A percentile compares a stretch with the other conserved stretches of the same genome.
Evolutionary conservation across 2,797 vertebrate species (phyloP).

Genomic region (Sciurus vulgaris): DNA sequence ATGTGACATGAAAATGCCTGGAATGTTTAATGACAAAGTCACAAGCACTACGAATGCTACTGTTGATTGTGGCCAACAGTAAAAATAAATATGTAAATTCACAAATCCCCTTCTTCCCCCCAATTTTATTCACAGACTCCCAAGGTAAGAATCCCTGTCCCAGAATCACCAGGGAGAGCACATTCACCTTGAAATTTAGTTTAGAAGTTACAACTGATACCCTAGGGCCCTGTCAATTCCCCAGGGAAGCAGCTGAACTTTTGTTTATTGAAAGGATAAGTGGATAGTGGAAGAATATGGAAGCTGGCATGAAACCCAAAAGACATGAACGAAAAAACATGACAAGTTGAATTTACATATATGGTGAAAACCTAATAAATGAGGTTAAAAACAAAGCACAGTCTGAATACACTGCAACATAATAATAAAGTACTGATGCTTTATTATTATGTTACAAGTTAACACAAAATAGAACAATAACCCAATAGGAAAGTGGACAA

Average conservation of each 20-base stretch:
- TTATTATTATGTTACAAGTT: not conserved
- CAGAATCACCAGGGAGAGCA: not conserved
- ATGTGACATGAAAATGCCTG: not conserved
- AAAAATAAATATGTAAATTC: not conserved
- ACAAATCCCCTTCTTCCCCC: not conserved
- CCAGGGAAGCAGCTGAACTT: not conserved
- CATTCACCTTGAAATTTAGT: not conserved
- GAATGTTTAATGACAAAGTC: not conserved
- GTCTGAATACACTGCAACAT: not conserved
- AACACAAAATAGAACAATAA: constrained; percentile 44
- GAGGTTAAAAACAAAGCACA: not conserved
- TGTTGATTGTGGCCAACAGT: not conserved
- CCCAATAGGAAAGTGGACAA: constrained; percentile 7
- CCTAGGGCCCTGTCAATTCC: not conserved
- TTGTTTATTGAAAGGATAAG: not conserved
- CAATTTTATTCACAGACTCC: not conserved
- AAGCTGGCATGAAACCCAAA: not conserved
- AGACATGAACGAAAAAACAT: not conserved
- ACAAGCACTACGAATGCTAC: not conserved
- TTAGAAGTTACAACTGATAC: not conserved
- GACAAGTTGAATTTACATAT: not conserved
- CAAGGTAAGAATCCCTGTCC: not conserved
- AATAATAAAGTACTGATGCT: not conserved
- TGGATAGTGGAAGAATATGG: not conserved
- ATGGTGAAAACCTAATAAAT: not conserved